Evolutionary conservation across 2,113 vertebrate species (phyloP).

Genomic region (Plecturocebus donacophilus): DNA sequence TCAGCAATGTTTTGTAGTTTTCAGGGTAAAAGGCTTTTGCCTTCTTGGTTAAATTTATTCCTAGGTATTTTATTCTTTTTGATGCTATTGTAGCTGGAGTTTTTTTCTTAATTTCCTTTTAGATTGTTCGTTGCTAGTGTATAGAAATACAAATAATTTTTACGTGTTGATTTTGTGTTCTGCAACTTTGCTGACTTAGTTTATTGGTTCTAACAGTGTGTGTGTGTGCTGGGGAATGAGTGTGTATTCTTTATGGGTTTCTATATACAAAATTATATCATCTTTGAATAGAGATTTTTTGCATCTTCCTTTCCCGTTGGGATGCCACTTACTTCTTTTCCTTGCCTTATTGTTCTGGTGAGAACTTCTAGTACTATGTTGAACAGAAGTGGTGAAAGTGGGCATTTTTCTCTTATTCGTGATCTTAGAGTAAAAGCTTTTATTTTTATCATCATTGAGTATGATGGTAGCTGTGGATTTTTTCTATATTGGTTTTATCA

Average conservation of each 20-base stretch:
- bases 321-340: not conserved
- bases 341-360: not conserved
- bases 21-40: not conserved
- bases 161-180: not conserved
- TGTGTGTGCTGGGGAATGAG: no score
- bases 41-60: not conserved
- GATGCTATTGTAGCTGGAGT: not conserved
- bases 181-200: not conserved
- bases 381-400: not conserved
- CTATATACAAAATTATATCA: not conserved
- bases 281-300: not conserved
- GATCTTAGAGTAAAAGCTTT: not conserved
- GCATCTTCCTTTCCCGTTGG: not conserved
- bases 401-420: not conserved
- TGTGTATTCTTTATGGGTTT: not conserved
- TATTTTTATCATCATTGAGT: not conserved
- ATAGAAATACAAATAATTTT: not conserved
- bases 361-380: not conserved
- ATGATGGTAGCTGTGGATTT: not conserved
- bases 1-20: not conserved
- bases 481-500: not conserved
- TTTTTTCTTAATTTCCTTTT: not conserved
- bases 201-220: not conserved
- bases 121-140: not conserved
- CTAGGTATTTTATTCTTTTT: not conserved